A percentile compares a stretch with the other conserved stretches of the same genome.
These are phyloP conservation scores for Homarus gammarus DNA, from an alignment of 2,888 invertebrate species.

Conservation along the genomic window DNA sequence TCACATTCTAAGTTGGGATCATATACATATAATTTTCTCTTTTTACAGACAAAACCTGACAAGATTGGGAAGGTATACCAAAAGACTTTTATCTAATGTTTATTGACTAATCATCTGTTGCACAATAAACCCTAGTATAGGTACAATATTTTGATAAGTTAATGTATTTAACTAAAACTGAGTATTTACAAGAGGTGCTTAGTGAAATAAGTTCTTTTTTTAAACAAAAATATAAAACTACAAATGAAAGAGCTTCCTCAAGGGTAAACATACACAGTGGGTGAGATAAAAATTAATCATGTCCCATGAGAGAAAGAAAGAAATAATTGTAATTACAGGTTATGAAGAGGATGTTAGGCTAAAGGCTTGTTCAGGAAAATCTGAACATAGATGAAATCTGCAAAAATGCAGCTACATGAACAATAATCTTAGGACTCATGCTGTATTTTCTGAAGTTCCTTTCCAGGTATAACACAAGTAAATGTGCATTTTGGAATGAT, in stretches of 20 bases:
- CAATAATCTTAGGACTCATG: constrained; percentile 26
- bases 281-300: constrained; percentile 17
- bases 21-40: neutral
- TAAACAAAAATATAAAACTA: constrained; percentile 36
- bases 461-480: constrained; percentile 20
- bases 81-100: constrained; percentile 34
- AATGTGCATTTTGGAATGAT: constrained; percentile 58
- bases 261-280: constrained; percentile 15
- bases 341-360: constrained; percentile 23
- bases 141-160: constrained; percentile 41
- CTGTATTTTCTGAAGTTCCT: neutral
- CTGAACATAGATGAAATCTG: constrained; percentile 63
- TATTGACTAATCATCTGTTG: constrained; percentile 48
- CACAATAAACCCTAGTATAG: constrained; percentile 45
- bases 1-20: no score
- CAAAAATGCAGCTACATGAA: constrained; percentile 62
- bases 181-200: constrained; percentile 53
- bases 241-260: constrained; percentile 14
- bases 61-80: neutral
- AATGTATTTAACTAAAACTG: constrained; percentile 37
- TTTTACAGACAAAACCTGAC: neutral
- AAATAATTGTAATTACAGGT: constrained; percentile 16
- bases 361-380: constrained; percentile 66
- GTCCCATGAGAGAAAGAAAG: constrained; percentile 8
- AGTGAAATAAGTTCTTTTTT: constrained; percentile 12